A percentile compares a stretch with the other conserved stretches of the same genome.
Conservation (phyloP, 2,888 invertebrate species). For the Drosophila kanekoi region DNA sequence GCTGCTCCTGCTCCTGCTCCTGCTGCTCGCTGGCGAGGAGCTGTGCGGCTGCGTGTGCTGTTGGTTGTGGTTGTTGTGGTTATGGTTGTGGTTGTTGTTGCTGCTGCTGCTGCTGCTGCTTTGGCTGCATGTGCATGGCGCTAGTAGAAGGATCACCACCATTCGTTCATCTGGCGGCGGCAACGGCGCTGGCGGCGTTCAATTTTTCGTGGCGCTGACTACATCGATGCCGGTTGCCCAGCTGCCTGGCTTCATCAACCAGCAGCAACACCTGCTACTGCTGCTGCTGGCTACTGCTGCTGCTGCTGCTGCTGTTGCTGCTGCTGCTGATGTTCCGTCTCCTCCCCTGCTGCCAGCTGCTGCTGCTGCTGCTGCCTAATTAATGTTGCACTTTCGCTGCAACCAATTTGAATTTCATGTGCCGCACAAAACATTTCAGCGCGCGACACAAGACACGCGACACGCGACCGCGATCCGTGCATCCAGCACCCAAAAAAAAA, state of each 20-base stretch:
- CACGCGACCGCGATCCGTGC: slow-evolving; percentile 7
- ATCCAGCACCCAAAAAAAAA: not conserved
- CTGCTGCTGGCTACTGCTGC: not conserved
- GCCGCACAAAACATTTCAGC: slow-evolving; percentile 54
- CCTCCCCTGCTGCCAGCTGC: not conserved
- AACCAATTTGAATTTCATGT: slow-evolving; percentile 47
- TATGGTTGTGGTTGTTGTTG: slow-evolving; percentile 31
- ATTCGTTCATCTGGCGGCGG: slow-evolving; percentile 85
- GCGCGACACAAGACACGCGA: slow-evolving; percentile 46
- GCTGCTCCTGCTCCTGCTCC: slow-evolving; percentile 29
- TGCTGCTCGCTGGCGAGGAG: slow-evolving; percentile 28
- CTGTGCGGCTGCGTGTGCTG: slow-evolving; percentile 17
- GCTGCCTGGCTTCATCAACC: not conserved
- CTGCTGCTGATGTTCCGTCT: not conserved
- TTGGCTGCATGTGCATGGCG: slow-evolving; percentile 83
- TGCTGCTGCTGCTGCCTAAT: slow-evolving; percentile 33
- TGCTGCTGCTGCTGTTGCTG: slow-evolving; percentile 1
- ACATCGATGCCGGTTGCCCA: slow-evolving; percentile 48
- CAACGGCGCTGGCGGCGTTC: slow-evolving; percentile 68
- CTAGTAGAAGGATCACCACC: slow-evolving; percentile 86
- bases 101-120: slow-evolving; percentile 69
- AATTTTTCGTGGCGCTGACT: slow-evolving; percentile 44
- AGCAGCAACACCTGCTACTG: not conserved
- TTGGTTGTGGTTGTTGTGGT: slow-evolving; percentile 20
- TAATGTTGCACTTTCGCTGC: slow-evolving; percentile 57